Evolutionary conservation across 1,140 invertebrate species (phyloP).

Genomic region (Batillaria attramentaria): DNA sequence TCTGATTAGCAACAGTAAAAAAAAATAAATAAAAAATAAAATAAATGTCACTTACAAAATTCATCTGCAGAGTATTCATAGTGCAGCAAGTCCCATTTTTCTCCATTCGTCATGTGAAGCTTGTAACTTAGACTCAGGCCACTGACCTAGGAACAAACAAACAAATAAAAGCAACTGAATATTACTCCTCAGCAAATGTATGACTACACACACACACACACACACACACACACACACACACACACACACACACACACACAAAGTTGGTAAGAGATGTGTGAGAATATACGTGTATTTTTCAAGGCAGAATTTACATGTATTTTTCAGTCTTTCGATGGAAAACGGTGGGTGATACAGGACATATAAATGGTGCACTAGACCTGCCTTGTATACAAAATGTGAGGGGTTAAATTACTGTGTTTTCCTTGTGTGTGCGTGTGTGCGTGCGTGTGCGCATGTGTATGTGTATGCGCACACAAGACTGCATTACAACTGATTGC

Average conservation of each 20-base stretch:
- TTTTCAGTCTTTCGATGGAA: too few relatives aligned
- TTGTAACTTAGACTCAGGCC: conserved; percentile 78
- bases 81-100: conserved; percentile 82
- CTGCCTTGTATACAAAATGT: too few relatives aligned
- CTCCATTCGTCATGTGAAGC: conserved; percentile 86
- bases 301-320: too few relatives aligned
- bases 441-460: too few relatives aligned
- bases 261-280: too few relatives aligned
- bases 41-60: conserved; percentile 82
- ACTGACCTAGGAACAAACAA: background rate
- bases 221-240: background rate
- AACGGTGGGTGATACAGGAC: too few relatives aligned
- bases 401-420: too few relatives aligned
- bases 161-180: background rate
- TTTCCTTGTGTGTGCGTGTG: too few relatives aligned
- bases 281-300: too few relatives aligned
- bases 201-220: background rate
- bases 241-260: background rate
- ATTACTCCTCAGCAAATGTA: too few relatives aligned
- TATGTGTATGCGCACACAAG: background rate
- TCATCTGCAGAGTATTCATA: conserved; percentile 93
- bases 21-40: background rate
- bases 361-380: too few relatives aligned
- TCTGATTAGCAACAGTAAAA: too few relatives aligned
- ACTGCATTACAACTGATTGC: background rate